phyloP scores from a whole-genome alignment of 2,888 invertebrate species.

The Drosophila yooni region DNA sequence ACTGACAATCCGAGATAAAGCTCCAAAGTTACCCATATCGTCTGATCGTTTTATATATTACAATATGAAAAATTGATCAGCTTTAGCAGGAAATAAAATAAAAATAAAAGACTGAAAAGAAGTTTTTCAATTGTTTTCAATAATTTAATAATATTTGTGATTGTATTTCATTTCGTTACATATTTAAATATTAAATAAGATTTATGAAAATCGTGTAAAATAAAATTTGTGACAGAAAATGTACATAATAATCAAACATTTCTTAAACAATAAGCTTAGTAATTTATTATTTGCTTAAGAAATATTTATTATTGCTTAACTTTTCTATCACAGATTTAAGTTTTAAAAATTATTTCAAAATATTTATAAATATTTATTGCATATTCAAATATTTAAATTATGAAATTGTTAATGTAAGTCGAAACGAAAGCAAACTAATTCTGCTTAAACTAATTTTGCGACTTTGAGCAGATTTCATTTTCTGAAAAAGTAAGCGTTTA shows the following conservation, averaged over 20 bases:
- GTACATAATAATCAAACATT: background rate
- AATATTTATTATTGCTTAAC: background rate
- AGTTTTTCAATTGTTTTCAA: background rate
- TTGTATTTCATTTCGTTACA: background rate
- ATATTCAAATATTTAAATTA: background rate
- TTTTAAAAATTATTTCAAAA: background rate
- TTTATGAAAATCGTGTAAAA: background rate
- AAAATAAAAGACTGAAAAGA: background rate
- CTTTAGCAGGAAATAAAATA: constrained; percentile 6
- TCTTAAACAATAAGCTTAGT: background rate
- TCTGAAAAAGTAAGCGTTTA: background rate
- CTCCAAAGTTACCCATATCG: background rate
- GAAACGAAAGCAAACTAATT: background rate
- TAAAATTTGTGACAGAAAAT: background rate
- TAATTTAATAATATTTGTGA: background rate
- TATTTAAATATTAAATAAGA: background rate
- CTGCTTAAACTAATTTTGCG: background rate
- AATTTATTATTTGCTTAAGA: background rate
- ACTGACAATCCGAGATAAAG: too few species aligned
- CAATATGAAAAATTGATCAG: background rate
- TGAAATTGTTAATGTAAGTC: background rate
- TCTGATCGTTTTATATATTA: background rate
- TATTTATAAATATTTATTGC: background rate
- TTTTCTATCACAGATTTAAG: background rate
- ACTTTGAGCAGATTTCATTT: background rate